phyloP scores from a whole-genome alignment of 2,797 vertebrate species.

The Percopsis omiscomaycus region DNA sequence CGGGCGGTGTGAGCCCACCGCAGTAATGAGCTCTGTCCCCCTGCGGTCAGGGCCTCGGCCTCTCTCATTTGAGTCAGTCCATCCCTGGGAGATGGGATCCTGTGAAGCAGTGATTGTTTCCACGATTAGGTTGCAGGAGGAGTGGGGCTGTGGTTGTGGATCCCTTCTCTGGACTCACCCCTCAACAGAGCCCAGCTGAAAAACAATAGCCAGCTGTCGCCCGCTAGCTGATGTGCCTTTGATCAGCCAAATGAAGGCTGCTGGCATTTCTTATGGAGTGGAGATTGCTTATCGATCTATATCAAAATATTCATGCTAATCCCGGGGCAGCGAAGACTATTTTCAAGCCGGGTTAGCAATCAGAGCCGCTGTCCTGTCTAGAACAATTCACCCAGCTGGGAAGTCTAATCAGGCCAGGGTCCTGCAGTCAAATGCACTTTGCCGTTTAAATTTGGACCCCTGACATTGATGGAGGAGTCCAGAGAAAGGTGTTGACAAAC shows the following conservation, averaged over 20 bases:
- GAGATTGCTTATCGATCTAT: slow-evolving; percentile 99
- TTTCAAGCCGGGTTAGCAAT: slow-evolving; percentile 99
- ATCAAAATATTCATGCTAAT: slow-evolving; percentile 99
- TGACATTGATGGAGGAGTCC: slow-evolving; percentile 99
- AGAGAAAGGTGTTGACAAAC: slow-evolving; percentile 99
- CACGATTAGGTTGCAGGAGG: slow-evolving; percentile 83
- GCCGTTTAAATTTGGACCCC: slow-evolving; percentile 99
- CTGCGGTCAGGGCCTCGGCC: slow-evolving; percentile 72
- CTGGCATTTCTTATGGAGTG: slow-evolving; percentile 99
- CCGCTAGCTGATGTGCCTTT: slow-evolving; percentile 91
- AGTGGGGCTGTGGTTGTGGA: slow-evolving; percentile 72
- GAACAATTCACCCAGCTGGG: slow-evolving; percentile 97
- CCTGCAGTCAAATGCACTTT: slow-evolving; percentile 99
- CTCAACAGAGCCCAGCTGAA: slow-evolving; percentile 69
- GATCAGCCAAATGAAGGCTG: slow-evolving; percentile 99
- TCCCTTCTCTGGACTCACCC: slow-evolving; percentile 82
- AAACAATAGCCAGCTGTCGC: slow-evolving; percentile 98
- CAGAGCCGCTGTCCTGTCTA: slow-evolving; percentile 98
- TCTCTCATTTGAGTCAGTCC: slow-evolving; percentile 84
- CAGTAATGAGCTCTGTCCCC: slow-evolving; percentile 80
- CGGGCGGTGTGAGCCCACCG: slow-evolving; percentile 52
- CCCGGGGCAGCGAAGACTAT: slow-evolving; percentile 89
- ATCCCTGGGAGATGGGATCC: slow-evolving; percentile 89
- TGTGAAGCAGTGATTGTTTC: slow-evolving; percentile 91
- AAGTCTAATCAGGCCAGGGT: slow-evolving; percentile 99